Evolutionary conservation across 92 coral and sea anemone genomes (phyloP).

Genomic region (Bergia puertoricense): DNA sequence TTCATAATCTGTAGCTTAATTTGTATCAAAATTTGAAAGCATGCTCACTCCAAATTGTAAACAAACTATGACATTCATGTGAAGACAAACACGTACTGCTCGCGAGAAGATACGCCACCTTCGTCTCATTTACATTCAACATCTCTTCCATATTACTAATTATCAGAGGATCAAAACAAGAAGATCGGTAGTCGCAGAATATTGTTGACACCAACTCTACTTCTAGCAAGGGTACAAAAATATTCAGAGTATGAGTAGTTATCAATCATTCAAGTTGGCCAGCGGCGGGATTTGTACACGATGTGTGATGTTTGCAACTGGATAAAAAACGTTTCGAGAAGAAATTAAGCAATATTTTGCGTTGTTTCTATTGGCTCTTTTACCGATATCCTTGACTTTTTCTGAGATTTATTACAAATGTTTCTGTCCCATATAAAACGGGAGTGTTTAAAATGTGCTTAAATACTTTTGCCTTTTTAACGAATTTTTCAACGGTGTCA

Average conservation of each 20-base stretch:
- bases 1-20: neutral
- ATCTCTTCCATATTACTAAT: slow-evolving; percentile 9
- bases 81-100: neutral
- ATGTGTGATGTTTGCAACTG: too few relatives aligned
- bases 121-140: slow-evolving; percentile 11
- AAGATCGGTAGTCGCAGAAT: neutral
- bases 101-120: neutral
- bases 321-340: neutral
- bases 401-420: neutral
- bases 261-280: neutral
- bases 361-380: neutral
- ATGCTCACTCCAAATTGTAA: neutral
- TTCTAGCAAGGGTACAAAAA: neutral
- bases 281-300: neutral
- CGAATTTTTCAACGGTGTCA: neutral
- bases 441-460: neutral
- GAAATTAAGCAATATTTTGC: neutral
- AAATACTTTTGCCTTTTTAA: neutral
- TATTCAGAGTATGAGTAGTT: neutral
- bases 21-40: neutral
- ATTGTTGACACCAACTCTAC: neutral
- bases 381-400: neutral
- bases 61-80: neutral
- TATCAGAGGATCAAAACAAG: neutral
- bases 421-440: neutral